Evolutionary conservation across 2,797 vertebrate species (phyloP).

Genomic region (Sebastes matsubarae): DNA sequence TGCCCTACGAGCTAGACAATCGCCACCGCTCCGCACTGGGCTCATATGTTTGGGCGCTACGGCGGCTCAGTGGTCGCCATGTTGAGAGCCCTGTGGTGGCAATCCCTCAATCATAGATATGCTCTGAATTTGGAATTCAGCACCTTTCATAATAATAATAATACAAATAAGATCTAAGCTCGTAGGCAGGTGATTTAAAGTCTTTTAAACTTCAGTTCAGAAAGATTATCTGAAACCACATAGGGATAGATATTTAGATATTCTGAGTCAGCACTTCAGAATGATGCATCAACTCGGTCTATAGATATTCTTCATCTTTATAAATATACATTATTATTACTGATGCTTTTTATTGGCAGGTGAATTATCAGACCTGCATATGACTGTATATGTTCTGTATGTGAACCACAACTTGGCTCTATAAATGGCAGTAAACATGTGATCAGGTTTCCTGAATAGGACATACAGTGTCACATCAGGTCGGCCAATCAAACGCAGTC

Average conservation of each 20-base stretch:
- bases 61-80: too few species aligned
- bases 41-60: too few species aligned
- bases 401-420: too few species aligned
- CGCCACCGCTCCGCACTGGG: too few species aligned
- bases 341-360: not conserved
- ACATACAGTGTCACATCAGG: not conserved
- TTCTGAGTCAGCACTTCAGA: not conserved
- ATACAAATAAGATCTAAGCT: not conserved
- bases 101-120: too few species aligned
- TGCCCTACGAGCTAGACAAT: too few species aligned
- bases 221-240: not conserved
- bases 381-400: not conserved
- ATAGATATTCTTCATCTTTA: not conserved
- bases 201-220: not conserved
- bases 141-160: too few species aligned
- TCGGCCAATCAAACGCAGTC: constrained; percentile 8
- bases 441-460: not conserved
- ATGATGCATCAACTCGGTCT: not conserved
- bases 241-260: not conserved
- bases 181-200: not conserved
- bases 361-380: not conserved
- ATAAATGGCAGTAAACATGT: not conserved
- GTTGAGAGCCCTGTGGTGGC: too few species aligned
- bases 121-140: too few species aligned
- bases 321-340: not conserved